A percentile compares a stretch with the other conserved stretches of the same genome.
Evolutionary conservation across 2,888 invertebrate genomes (phyloP).

Genomic region (Oscheius sp.): DNA sequence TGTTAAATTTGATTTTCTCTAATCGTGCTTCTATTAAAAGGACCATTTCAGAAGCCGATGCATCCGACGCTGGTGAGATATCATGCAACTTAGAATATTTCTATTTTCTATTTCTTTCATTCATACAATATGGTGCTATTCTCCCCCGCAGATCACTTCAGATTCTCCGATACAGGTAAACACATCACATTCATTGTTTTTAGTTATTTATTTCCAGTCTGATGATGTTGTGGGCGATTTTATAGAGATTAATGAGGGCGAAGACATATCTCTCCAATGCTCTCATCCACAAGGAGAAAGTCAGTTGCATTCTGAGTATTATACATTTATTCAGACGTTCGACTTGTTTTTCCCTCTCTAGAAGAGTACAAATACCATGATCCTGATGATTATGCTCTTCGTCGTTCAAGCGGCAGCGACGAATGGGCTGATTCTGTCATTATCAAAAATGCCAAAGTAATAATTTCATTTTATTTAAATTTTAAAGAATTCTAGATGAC

Average conservation of each 20-base stretch:
- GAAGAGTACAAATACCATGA: conserved; percentile 11
- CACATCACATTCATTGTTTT: not conserved
- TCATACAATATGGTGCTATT: not conserved
- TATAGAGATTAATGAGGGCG: conserved; percentile 41
- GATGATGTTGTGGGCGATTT: conserved; percentile 40
- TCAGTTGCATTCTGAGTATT: not conserved
- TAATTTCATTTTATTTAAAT: not conserved
- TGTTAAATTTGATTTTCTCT: not conserved
- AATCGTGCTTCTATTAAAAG: not conserved
- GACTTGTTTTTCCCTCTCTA: conserved; percentile 16
- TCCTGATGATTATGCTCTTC: conserved; percentile 22
- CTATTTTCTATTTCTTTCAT: conserved; percentile 1
- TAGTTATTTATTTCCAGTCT: conserved; percentile 31
- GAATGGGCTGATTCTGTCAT: not conserved
- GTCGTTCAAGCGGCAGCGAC: not conserved
- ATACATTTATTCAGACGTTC: conserved; percentile 15
- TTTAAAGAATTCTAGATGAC: conserved; percentile 19
- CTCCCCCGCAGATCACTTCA: conserved; percentile 18
- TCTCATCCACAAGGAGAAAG: conserved; percentile 26
- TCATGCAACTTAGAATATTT: conserved; percentile 12
- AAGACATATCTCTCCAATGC: conserved; percentile 39
- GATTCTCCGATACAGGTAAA: conserved; percentile 21
- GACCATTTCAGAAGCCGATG: conserved; percentile 14
- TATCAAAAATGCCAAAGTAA: conserved; percentile 27
- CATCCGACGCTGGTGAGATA: conserved; percentile 6